phyloP scores from a whole-genome alignment of 2,113 vertebrate species.

The Pycnonotus jocosus region DNA sequence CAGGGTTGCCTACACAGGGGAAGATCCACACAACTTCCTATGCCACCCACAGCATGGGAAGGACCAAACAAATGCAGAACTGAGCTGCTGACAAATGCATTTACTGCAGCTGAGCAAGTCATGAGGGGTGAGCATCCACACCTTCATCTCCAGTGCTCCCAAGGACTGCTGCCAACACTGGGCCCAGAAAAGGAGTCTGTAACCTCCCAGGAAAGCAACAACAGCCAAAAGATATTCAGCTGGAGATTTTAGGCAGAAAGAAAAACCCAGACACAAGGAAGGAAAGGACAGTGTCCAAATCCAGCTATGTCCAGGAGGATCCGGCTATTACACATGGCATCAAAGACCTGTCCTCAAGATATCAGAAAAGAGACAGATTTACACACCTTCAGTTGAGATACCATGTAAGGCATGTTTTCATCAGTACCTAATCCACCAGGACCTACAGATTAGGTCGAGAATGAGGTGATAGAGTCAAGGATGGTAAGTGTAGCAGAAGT shows the following conservation, averaged over 20 bases:
- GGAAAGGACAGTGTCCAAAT: background rate
- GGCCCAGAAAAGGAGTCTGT: background rate
- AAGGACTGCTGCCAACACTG: background rate
- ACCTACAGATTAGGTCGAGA: background rate
- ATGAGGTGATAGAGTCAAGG: background rate
- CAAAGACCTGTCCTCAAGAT: background rate
- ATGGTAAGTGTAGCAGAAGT: background rate
- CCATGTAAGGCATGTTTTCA: rapidly evolving
- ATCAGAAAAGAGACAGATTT: background rate
- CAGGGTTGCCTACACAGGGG: rapidly evolving
- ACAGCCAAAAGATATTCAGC: background rate
- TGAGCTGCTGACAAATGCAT: background rate
- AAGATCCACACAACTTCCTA: background rate
- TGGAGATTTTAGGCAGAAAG: background rate
- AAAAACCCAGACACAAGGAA: background rate
- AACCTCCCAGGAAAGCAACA: background rate
- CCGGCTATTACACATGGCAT: background rate
- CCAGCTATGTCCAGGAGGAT: background rate
- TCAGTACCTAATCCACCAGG: background rate
- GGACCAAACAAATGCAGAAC: background rate
- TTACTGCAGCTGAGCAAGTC: background rate
- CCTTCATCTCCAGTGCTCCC: background rate
- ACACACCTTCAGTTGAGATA: background rate
- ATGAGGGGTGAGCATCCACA: background rate
- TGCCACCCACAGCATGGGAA: rapidly evolving